These are phyloP conservation scores for Drosophila meridionalis DNA, from an alignment of 2,888 invertebrate genomes.

Conservation along the genomic window DNA sequence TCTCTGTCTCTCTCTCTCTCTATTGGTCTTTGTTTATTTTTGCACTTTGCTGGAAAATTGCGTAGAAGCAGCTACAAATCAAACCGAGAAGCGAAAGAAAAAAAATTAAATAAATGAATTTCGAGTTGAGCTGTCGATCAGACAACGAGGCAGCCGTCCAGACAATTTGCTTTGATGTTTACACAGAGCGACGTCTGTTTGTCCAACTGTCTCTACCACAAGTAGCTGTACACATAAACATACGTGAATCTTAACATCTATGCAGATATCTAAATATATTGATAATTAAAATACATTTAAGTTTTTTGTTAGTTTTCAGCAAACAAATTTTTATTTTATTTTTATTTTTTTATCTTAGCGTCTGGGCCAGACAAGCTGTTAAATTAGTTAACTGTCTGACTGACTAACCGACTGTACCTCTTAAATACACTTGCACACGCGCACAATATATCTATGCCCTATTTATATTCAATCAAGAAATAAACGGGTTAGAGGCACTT, in stretches of 20 bases:
- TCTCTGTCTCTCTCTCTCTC: constrained; percentile 20
- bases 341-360: constrained; percentile 34
- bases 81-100: constrained; percentile 45
- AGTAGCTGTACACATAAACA: constrained; percentile 1
- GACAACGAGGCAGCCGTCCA: constrained; percentile 57
- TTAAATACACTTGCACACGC: constrained; percentile 33
- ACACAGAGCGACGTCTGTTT: constrained; percentile 41
- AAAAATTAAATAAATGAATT: constrained; percentile 17
- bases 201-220: constrained; percentile 40
- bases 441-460: constrained; percentile 22
- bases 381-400: constrained; percentile 30
- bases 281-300: constrained; percentile 9
- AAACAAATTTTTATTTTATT: constrained; percentile 41
- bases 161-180: constrained; percentile 70
- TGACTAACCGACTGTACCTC: constrained; percentile 3
- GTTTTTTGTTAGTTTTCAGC: constrained; percentile 53
- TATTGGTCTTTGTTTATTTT: constrained; percentile 65
- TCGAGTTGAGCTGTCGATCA: constrained; percentile 51
- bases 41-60: constrained; percentile 72
- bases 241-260: background rate
- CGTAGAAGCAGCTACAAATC: constrained; percentile 52
- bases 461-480: constrained; percentile 1
- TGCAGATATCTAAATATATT: background rate
- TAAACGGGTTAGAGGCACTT: constrained; percentile 16
- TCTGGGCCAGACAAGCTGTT: constrained; percentile 45